Conservation (phyloP, 2,113 vertebrate genomes). For the Glaucomys volans region DNA sequence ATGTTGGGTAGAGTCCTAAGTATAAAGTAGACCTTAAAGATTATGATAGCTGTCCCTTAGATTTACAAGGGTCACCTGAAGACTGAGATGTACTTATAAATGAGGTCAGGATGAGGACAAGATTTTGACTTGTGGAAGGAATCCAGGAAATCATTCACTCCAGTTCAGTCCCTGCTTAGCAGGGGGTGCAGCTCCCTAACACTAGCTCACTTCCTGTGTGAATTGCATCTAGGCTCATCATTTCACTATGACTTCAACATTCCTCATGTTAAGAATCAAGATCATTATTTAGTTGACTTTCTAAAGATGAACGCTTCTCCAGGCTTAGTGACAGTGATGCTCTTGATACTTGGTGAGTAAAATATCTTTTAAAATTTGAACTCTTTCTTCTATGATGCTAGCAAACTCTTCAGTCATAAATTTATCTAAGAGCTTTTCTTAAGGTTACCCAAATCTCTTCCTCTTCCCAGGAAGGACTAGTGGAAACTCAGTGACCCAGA, state of each 20-base stretch:
- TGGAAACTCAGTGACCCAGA: neutral
- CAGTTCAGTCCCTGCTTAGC: neutral
- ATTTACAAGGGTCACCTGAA: neutral
- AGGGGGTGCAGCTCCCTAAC: conserved; percentile 9
- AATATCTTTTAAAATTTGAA: neutral
- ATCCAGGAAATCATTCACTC: neutral
- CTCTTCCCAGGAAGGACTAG: neutral
- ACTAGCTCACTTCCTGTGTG: neutral
- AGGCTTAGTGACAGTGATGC: neutral
- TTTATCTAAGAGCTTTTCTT: neutral
- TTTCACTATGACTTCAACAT: neutral
- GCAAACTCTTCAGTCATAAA: neutral
- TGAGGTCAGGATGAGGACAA: neutral
- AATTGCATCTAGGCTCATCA: neutral
- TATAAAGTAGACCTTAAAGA: neutral
- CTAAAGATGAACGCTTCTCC: neutral
- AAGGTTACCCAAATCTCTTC: neutral
- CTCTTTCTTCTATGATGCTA: neutral
- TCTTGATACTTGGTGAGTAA: neutral
- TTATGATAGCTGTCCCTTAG: neutral
- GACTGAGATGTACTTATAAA: neutral
- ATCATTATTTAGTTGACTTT: neutral
- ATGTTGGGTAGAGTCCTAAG: neutral
- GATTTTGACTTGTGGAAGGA: neutral
- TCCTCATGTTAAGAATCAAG: neutral